Evolutionary conservation across 2,888 invertebrate species (phyloP).

Genomic region (Drosophila engyochracea): DNA sequence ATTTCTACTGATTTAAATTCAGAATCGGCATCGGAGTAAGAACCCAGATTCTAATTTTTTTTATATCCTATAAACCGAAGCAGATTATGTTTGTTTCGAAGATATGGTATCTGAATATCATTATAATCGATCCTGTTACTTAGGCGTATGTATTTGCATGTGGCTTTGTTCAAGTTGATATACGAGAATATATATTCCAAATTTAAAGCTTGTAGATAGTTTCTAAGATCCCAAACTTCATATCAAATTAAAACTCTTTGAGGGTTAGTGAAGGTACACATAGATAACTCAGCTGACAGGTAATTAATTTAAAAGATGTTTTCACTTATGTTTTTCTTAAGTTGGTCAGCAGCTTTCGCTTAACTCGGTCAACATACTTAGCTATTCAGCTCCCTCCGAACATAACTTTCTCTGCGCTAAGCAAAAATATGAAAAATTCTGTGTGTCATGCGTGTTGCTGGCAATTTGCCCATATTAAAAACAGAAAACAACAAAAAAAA

Average conservation of each 20-base stretch:
- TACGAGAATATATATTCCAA: neutral
- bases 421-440: conserved; percentile 32
- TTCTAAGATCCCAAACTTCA: neutral
- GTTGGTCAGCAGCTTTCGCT: conserved; percentile 42
- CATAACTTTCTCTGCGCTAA: conserved; percentile 31
- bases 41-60: neutral
- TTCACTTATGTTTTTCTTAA: conserved; percentile 60
- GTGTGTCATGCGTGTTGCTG: conserved; percentile 47
- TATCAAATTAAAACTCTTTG: neutral
- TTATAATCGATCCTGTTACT: neutral
- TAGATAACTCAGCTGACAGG: conserved; percentile 11
- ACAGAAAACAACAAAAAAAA: conserved; percentile 7
- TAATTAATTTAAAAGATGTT: conserved; percentile 70
- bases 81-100: neutral
- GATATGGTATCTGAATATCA: neutral
- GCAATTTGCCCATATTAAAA: conserved; percentile 38
- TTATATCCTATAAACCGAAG: neutral
- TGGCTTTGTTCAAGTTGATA: neutral
- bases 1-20: neutral
- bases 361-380: conserved; percentile 38
- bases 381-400: neutral
- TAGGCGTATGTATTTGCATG: neutral
- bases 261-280: neutral
- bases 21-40: neutral
- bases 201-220: neutral